Percentiles rank a stretch among this genome's conserved stretches.
These are phyloP conservation scores for Uloborus diversus DNA, from an alignment of 1,140 invertebrate genomes.

Conservation along the genomic window DNA sequence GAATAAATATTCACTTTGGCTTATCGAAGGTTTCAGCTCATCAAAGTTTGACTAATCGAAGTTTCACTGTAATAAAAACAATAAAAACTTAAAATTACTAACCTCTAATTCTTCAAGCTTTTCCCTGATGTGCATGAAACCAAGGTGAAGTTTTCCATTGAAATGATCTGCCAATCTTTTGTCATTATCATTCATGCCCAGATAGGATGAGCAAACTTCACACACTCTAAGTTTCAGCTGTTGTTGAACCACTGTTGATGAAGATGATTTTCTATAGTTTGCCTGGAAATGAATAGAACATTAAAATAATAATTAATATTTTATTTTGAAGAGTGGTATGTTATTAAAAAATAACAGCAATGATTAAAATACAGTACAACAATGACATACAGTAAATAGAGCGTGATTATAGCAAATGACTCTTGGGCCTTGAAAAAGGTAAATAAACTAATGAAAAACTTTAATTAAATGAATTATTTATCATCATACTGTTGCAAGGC, in stretches of 20 bases:
- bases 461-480: neutral
- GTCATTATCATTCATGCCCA: constrained; percentile 99
- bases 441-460: neutral
- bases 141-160: constrained; percentile 97
- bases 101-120: constrained; percentile 92
- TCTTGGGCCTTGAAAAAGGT: neutral
- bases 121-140: constrained; percentile 97
- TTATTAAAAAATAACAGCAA: neutral
- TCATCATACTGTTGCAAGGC: neutral
- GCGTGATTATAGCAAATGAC: neutral
- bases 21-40: too few relatives aligned
- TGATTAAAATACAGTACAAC: neutral
- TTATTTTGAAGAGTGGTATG: neutral
- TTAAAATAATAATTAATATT: neutral
- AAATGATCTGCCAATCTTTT: constrained; percentile 97
- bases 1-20: too few relatives aligned
- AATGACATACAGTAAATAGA: neutral
- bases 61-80: too few relatives aligned
- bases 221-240: constrained; percentile 98
- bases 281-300: neutral
- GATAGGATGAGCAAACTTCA: constrained; percentile 96
- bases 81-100: constrained; percentile 60
- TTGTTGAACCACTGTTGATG: constrained; percentile 73
- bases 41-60: too few relatives aligned
- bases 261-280: neutral